Percentiles rank a stretch among this genome's conserved stretches.
Evolutionary conservation across 64 coral and sea anemone genomes (phyloP).

Genomic region (Montipora foliosa): DNA sequence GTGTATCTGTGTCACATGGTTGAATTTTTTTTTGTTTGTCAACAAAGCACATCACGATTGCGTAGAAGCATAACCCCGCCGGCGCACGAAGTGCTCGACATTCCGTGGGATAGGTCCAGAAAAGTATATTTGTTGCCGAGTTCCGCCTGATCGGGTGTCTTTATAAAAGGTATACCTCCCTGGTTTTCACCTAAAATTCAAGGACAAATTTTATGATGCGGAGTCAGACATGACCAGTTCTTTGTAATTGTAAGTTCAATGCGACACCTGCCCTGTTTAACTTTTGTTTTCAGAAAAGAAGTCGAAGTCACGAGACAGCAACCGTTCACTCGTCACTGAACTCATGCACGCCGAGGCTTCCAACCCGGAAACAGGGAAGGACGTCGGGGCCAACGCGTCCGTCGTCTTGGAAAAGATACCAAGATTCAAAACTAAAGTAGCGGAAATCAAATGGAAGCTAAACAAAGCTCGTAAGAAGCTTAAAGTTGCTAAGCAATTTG

Average conservation of each 20-base stretch:
- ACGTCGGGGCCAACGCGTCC: not conserved
- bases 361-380: constrained; percentile 59
- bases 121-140: not conserved
- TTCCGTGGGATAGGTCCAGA: not conserved
- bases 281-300: constrained; percentile 35
- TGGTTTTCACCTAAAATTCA: not conserved
- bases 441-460: constrained; percentile 91
- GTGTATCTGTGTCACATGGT: not conserved
- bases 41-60: not conserved
- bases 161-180: not conserved
- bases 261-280: not conserved
- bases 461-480: constrained; percentile 91
- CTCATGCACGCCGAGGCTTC: constrained; percentile 61
- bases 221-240: not conserved
- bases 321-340: constrained; percentile 51
- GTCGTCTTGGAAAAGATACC: constrained; percentile 54
- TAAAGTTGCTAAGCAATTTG: constrained; percentile 89
- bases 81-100: not conserved
- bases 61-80: not conserved
- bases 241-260: not conserved
- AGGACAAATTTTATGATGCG: not conserved
- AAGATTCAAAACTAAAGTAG: constrained; percentile 62
- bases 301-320: constrained; percentile 55
- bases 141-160: not conserved
- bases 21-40: not conserved